Evolutionary conservation across 2,113 vertebrate species (phyloP), one percentile per base, ranked within the genome.

Genomic region (Silurus meridionalis): DNA sequence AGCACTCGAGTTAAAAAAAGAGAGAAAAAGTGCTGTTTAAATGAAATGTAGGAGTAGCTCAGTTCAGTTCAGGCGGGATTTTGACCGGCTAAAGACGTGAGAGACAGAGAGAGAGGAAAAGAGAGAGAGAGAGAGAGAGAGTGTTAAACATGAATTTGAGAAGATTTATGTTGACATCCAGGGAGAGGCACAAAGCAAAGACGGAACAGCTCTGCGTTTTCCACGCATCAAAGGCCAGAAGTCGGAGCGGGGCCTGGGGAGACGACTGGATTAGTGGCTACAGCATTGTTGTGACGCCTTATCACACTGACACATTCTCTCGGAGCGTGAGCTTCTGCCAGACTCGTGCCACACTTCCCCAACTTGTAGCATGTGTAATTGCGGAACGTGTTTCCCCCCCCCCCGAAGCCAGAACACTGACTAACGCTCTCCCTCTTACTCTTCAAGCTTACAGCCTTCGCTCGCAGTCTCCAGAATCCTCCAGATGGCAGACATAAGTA

Each of bases 251-350:
- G 72, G 82, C 85, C 80, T 85, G 81, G 84, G 86, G 88, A 87
- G 84, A 79, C 77, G 85, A 83, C 83, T 81, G 90, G 91, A 91
- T 91, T 91, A 91, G 60, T 50, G 75, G 61, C 63, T 83, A 21
- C 64, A 58, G 78, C 84, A 88, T 89, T 91, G 88, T 89, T 89
- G 83, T 75, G 72, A 77, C 69, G 84, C 83, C 87, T 91, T 91
- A 91, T 91, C 91, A 60, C 84, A 48, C 61, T 86, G 86, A 86
- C 90, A 90, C 91, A 90, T 90, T 90, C 90, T 83, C 85, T 75
- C 72, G 21, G 60, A 58, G 80, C 53, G 28, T 58, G 75, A 61
- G 71, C 87, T 82, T 37, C 72, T 86, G 82, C 87, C 89, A 88
- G 85, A 25, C 89, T 64, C 78, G 72, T 71, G 84, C 74, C 69